These are phyloP conservation scores for Sebastiscus albofasciatus DNA, from an alignment of 2,797 vertebrate genomes.

Conservation along the genomic window DNA sequence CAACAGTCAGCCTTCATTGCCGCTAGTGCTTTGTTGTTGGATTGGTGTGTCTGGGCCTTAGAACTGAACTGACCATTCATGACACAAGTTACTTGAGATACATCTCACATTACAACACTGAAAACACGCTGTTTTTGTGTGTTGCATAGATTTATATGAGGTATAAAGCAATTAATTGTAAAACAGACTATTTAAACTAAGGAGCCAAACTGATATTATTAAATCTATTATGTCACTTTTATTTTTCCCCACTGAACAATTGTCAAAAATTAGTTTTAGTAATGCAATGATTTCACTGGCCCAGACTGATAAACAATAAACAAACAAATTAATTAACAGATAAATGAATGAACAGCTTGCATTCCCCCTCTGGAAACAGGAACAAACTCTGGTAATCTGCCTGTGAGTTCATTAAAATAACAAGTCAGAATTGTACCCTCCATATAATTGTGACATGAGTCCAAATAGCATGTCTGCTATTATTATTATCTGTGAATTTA, in stretches of 20 bases:
- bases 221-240: not conserved
- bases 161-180: not conserved
- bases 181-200: not conserved
- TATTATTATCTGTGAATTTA: not conserved
- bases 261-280: not conserved
- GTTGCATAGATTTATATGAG: not conserved
- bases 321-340: conserved; percentile 20
- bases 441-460: not conserved
- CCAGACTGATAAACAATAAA: conserved; percentile 14
- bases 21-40: not conserved
- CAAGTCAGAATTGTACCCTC: not conserved
- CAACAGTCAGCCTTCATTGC: not conserved
- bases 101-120: not conserved
- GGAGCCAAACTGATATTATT: not conserved
- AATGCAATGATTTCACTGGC: conserved; percentile 5
- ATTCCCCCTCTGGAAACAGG: conserved; percentile 6
- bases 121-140: not conserved
- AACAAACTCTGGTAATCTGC: not conserved
- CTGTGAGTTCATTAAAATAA: not conserved
- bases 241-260: not conserved
- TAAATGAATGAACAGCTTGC: conserved; percentile 18
- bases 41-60: not conserved
- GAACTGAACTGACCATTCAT: not conserved
- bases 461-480: not conserved
- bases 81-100: not conserved